Conservation (phyloP, 2,113 vertebrate species). For the Platysteira castanea region DNA sequence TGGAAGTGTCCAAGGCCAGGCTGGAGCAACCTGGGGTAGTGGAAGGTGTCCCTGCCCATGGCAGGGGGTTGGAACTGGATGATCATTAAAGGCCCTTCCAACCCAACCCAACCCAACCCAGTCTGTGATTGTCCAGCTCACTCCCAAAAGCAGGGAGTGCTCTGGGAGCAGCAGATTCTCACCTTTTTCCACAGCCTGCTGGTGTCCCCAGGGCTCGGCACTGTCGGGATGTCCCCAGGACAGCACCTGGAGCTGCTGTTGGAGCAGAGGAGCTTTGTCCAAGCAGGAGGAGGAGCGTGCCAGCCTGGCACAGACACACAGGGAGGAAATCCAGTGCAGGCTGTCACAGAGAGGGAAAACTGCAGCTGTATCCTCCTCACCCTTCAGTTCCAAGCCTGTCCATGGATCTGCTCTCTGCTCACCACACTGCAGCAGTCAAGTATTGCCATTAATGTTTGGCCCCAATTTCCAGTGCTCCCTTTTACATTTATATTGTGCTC, state of each 20-base stretch:
- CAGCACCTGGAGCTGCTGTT: not conserved
- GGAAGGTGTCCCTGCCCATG: not conserved
- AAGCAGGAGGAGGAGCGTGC: not conserved
- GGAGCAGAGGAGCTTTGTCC: not conserved
- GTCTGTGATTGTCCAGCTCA: not conserved
- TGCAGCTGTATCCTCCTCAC: not conserved
- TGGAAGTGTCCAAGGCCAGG: not conserved
- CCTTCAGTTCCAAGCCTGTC: not conserved
- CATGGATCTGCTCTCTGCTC: not conserved
- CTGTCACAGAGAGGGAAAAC: not conserved
- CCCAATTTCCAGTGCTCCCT: not conserved
- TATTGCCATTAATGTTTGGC: not conserved
- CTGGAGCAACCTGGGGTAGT: accelerated
- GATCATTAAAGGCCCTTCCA: not conserved
- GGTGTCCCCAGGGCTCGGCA: not conserved
- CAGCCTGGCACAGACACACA: not conserved
- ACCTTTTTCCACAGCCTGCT: not conserved
- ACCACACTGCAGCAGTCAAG: not conserved
- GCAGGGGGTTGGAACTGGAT: not conserved
- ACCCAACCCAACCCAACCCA: not conserved
- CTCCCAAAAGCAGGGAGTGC: not conserved
- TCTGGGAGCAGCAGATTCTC: not conserved
- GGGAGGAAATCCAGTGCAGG: not conserved
- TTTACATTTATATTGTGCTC: not conserved
- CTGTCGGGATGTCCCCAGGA: not conserved